Base-by-base conservation (phyloP, 2,113 vertebrate species). In the Heterocephalus glaber region DNA sequence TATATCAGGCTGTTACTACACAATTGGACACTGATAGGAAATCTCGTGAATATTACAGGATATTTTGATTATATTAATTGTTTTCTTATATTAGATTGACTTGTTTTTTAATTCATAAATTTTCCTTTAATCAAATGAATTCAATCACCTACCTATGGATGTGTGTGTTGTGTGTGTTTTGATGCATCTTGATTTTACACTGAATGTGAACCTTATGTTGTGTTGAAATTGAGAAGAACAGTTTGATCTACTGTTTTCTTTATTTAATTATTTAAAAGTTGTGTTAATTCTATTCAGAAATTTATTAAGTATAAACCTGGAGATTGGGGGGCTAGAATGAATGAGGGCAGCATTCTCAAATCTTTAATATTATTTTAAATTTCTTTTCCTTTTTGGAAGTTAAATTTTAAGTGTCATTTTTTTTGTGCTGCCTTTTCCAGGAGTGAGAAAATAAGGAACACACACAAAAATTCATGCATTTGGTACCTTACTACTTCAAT, bases 11-110 rank as follows among this genome's bases (percentile, higher is more conserved):
- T 97, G 92, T 95, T 93, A 89, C 91, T 94, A 98, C 97, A 98
- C 88, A 98, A 96, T 63, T 76, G 90, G 95, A 70, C 93, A 72
- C 95, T 97, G 95, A 98, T 96, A 97, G 95, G 95, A 97, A 98
- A 47, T 86, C 89, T 97, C 94, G 44, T 96, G 98, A 98, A 54
- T 56, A 90, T 95, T 97, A 24, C 74, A 84, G 94, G 97, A 72
- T 44, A 89, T 77, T 97, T 94, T 97, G 81, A 97, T 93, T 87
- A 38, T 7, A 30, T 41, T 70, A 81, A 41, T 44, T 97, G 47
- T 82, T 90, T 87, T 13, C 19, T 49, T 87, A 35, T 93, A n/a
- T 2, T 92, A 83, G 83, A 90, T 95, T 95, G 77, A 26, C 91
- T 95, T 93, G 76, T 38, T 96, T 68, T 98, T 96, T 91, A 60